Conservation (phyloP, 2,797 vertebrate genomes). For the Crypturellus tataupa region DNA sequence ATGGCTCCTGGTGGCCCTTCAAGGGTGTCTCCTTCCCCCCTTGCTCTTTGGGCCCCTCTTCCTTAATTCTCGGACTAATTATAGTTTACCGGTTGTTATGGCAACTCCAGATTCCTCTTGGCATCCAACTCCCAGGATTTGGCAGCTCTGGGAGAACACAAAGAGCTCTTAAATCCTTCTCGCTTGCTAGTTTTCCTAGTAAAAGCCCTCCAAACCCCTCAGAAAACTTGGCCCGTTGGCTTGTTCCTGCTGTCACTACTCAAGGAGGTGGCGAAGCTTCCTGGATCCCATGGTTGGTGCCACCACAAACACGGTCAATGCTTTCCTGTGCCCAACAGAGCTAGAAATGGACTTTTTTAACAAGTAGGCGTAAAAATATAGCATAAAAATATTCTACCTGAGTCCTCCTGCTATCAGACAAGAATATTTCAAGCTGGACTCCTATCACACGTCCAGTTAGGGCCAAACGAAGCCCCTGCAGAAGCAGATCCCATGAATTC, state of each 20-base stretch:
- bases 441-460: neutral
- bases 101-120: conserved; percentile 73
- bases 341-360: neutral
- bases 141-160: conserved; percentile 59
- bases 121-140: conserved; percentile 39
- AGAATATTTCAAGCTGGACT: neutral
- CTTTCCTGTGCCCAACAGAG: neutral
- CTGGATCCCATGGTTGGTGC: accelerated
- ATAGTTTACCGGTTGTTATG: conserved; percentile 82
- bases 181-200: neutral
- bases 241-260: neutral
- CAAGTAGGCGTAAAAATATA: accelerated
- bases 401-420: neutral
- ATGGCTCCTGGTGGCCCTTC: conserved; percentile 7
- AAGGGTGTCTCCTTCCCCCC: conserved; percentile 46
- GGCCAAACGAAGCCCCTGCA: neutral
- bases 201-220: neutral
- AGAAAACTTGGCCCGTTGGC: neutral
- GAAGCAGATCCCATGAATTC: neutral
- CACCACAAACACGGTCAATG: neutral
- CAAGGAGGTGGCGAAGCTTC: neutral
- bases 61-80: conserved; percentile 77
- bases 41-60: conserved; percentile 59
- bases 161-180: conserved; percentile 13
- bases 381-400: accelerated